Percentiles rank a stretch among this genome's conserved stretches.
phyloP scores from a whole-genome alignment of 35 echinoderm and acorn worm species.

The Ptychodera flava region DNA sequence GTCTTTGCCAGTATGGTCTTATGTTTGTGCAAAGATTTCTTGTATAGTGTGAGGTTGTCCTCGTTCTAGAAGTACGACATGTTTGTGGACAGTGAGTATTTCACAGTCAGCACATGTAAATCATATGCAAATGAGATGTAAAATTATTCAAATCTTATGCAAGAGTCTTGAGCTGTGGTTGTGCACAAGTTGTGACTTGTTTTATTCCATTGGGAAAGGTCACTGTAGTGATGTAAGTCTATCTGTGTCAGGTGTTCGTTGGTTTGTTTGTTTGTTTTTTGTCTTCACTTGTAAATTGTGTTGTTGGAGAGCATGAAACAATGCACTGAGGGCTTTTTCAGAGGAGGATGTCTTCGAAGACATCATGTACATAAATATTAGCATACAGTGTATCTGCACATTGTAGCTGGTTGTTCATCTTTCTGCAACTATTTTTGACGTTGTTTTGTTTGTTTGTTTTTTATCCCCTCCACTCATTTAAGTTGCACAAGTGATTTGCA shows the following conservation, averaged over 20 bases:
- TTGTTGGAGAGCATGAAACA: not conserved
- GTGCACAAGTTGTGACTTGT: not conserved
- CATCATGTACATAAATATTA: no score
- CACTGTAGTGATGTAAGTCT: not conserved
- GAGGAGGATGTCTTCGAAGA: no score
- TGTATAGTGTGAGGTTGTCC: not conserved
- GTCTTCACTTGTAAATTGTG: not conserved
- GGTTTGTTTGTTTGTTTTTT: not conserved
- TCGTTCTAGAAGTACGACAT: no score
- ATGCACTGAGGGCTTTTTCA: not conserved
- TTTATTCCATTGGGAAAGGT: no score
- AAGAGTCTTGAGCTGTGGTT: not conserved
- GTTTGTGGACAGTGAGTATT: no score
- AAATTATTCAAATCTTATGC: not conserved
- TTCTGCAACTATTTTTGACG: no score
- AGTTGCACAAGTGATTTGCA: not conserved
- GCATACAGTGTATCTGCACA: no score
- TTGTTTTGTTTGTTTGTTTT: not conserved
- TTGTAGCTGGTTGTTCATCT: no score
- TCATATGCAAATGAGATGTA: not conserved
- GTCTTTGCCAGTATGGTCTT: no score
- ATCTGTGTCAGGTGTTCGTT: not conserved
- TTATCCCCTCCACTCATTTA: not conserved
- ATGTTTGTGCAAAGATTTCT: no score
- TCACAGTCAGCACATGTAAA: not conserved